Conservation (phyloP, 2,888 invertebrate genomes). For the Microdon myrmicae region DNA sequence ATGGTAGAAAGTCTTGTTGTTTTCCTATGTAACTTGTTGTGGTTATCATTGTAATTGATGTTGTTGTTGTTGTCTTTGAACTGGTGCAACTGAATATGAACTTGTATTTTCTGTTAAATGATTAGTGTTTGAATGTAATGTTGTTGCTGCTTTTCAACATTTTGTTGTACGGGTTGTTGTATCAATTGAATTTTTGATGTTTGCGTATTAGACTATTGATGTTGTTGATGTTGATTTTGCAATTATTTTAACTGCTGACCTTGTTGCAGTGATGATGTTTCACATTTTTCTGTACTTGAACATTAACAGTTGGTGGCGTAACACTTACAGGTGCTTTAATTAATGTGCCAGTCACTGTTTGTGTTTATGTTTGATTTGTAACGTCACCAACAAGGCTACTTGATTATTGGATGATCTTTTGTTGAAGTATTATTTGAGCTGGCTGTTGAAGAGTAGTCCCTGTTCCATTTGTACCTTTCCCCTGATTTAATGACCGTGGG, state of each 20-base stretch:
- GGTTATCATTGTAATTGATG: slow-evolving; percentile 29
- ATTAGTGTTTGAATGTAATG: too few species aligned
- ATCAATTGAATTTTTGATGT: too few species aligned
- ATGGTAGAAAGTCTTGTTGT: too few species aligned
- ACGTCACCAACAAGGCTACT: slow-evolving; percentile 10
- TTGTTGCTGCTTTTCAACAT: too few species aligned
- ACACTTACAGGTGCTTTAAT: slow-evolving; percentile 32
- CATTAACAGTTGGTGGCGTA: slow-evolving; percentile 32
- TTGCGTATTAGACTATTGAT: too few species aligned
- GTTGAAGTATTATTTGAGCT: slow-evolving; percentile 43
- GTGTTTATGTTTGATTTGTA: slow-evolving; percentile 25
- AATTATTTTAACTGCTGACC: slow-evolving; percentile 37
- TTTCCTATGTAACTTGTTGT: too few species aligned
- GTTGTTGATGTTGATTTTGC: too few species aligned
- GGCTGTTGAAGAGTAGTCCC: slow-evolving; percentile 22
- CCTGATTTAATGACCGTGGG: slow-evolving; percentile 33
- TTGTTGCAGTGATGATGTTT: slow-evolving; percentile 54
- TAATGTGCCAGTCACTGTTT: slow-evolving; percentile 17
- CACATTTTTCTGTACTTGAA: slow-evolving; percentile 50
- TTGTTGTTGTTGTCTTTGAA: too few species aligned
- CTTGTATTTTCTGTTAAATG: too few species aligned
- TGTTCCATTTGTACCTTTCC: slow-evolving; percentile 18
- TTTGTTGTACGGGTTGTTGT: too few species aligned
- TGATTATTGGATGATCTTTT: slow-evolving; percentile 41
- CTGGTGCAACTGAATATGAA: too few species aligned